These are phyloP conservation scores for Ahaetulla prasina DNA, from an alignment of 2,113 vertebrate species.

Conservation along the genomic window DNA sequence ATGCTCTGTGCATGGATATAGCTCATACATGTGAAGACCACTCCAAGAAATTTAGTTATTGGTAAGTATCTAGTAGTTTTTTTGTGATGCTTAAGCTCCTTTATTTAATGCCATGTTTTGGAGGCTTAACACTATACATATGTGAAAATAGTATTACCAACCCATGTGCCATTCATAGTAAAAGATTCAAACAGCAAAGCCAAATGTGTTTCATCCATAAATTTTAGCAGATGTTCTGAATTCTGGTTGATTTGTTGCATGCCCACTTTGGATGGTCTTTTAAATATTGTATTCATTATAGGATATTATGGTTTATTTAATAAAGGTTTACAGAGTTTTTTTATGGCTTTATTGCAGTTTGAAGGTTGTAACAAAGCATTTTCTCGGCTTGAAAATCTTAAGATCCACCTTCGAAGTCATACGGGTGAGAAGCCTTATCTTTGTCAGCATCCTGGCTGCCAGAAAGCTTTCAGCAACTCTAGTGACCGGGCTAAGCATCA, in stretches of 20 bases:
- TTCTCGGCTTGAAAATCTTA: constrained; percentile 97
- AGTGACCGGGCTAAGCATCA: constrained; percentile 97
- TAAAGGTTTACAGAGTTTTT: constrained; percentile 48
- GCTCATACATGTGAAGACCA: neutral
- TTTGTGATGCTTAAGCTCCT: constrained; percentile 35
- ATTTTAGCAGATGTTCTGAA: constrained; percentile 64
- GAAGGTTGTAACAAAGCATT: constrained; percentile 99
- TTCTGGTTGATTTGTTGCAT: constrained; percentile 62
- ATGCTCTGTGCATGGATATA: neutral
- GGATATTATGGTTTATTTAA: constrained; percentile 54
- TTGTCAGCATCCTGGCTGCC: constrained; percentile 97
- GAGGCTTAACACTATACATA: neutral
- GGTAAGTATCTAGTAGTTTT: constrained; percentile 19
- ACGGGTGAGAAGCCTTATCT: constrained; percentile 98
- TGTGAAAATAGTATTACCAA: constrained; percentile 40
- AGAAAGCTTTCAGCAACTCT: constrained; percentile 99
- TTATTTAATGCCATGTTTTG: constrained; percentile 9
- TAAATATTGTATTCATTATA: constrained; percentile 58
- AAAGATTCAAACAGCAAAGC: constrained; percentile 53
- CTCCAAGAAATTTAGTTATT: neutral
- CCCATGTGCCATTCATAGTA: constrained; percentile 37
- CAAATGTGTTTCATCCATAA: constrained; percentile 54
- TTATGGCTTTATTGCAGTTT: constrained; percentile 76
- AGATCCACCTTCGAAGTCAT: constrained; percentile 98
- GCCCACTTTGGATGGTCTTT: constrained; percentile 40